A percentile compares a stretch with the other conserved stretches of the same genome.
These are phyloP conservation scores for Calyptommatus sinebrachiatus DNA, from an alignment of 2,113 vertebrate genomes.

Conservation along the genomic window DNA sequence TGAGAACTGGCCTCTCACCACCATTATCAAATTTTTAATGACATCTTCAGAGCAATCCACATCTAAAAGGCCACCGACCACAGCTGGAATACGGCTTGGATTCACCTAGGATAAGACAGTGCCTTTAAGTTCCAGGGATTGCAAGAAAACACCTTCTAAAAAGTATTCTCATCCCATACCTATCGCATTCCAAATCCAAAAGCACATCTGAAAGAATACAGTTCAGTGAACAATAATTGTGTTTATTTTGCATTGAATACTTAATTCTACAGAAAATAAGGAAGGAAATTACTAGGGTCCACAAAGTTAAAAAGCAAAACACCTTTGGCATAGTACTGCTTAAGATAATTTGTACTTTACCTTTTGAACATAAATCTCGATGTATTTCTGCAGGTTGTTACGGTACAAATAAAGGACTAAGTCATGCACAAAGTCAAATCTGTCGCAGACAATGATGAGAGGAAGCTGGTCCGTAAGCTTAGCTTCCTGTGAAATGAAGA, in stretches of 20 bases:
- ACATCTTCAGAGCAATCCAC: constrained; percentile 93
- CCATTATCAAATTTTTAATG: constrained; percentile 90
- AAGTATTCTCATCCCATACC: background rate
- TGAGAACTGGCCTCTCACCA: constrained; percentile 90
- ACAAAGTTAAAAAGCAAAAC: background rate
- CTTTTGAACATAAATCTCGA: constrained; percentile 94
- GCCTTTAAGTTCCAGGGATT: background rate
- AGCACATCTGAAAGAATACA: background rate
- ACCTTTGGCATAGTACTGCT: background rate
- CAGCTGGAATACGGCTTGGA: constrained; percentile 87
- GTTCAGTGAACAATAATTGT: background rate
- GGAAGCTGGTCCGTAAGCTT: constrained; percentile 93
- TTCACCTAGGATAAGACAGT: constrained; percentile 78
- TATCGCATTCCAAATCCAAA: background rate
- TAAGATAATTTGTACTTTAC: constrained; percentile 56
- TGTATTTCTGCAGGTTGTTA: constrained; percentile 94
- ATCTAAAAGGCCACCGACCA: constrained; percentile 89
- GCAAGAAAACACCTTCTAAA: background rate
- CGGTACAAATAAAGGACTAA: constrained; percentile 89
- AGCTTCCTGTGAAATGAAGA: constrained; percentile 76
- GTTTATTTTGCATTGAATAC: background rate
- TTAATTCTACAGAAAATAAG: background rate
- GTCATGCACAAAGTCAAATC: constrained; percentile 92
- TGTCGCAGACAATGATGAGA: constrained; percentile 91
- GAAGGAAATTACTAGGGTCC: too few relatives aligned